phyloP scores from a whole-genome alignment of 2,113 vertebrate species.

The Camelus dromedarius region DNA sequence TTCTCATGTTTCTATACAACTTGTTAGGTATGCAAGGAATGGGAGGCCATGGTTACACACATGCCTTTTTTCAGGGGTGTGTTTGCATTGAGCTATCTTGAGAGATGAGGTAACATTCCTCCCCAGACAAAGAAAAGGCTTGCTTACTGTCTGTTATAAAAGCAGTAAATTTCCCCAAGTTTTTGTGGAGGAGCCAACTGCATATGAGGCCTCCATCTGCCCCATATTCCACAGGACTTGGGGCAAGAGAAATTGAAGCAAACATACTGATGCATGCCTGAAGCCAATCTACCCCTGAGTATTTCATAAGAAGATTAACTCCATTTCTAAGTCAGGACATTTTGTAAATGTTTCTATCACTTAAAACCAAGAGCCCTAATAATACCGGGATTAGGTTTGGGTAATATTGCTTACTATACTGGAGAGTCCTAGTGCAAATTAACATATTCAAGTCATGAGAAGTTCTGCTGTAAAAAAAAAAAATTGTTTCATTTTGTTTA shows the following conservation, averaged over 20 bases:
- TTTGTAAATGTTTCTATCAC: neutral
- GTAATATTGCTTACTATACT: neutral
- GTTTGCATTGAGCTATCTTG: neutral
- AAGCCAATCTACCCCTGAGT: neutral
- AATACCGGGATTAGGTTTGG: neutral
- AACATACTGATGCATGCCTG: neutral
- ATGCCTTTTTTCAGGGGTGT: neutral
- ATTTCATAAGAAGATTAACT: neutral
- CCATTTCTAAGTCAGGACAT: constrained; percentile 16
- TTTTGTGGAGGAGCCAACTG: neutral
- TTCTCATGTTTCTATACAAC: neutral
- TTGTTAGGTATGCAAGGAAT: neutral
- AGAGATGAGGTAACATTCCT: neutral
- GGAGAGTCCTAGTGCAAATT: neutral
- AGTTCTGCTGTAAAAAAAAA: neutral
- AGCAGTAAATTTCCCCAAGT: neutral
- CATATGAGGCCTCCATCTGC: neutral
- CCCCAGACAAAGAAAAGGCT: neutral
- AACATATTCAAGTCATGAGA: neutral
- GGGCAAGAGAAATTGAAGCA: neutral
- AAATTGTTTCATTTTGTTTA: neutral
- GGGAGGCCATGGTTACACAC: neutral
- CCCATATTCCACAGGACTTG: neutral
- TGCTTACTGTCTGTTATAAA: neutral
- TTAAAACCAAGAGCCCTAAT: neutral